Percentiles rank a stretch among this genome's conserved stretches.
phyloP scores from a whole-genome alignment of 2,113 vertebrate genomes.

The Peromyscus leucopus region DNA sequence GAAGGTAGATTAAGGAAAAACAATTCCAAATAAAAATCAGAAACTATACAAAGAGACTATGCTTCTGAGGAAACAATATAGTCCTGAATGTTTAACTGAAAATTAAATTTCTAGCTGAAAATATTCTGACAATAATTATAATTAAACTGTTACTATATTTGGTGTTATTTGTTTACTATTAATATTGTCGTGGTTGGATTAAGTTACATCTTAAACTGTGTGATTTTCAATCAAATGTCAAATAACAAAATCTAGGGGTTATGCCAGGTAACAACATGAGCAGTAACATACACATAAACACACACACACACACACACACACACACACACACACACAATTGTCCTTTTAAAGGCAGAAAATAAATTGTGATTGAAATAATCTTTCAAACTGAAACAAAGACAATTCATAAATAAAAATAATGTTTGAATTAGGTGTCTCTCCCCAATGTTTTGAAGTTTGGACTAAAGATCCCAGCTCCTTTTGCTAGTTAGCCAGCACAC shows the following conservation, averaged over 20 bases:
- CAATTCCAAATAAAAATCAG: constrained; percentile 60
- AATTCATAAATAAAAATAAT: constrained; percentile 85
- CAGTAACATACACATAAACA: background rate
- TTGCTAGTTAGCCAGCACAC: constrained; percentile 70
- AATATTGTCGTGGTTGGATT: constrained; percentile 62
- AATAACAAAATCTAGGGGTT: constrained; percentile 30
- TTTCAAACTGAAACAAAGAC: constrained; percentile 40
- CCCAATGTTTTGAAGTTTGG: constrained; percentile 79
- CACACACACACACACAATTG: background rate
- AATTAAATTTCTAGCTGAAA: constrained; percentile 73
- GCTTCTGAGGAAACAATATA: constrained; percentile 54
- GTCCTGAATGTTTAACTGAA: constrained; percentile 65
- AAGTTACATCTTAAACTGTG: constrained; percentile 58
- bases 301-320: too few relatives aligned
- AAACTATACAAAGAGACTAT: constrained; percentile 19
- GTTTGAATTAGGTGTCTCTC: constrained; percentile 79
- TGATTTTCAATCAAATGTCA: constrained; percentile 50
- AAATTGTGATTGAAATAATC: constrained; percentile 72
- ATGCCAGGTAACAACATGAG: constrained; percentile 67
- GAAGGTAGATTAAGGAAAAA: constrained; percentile 66
- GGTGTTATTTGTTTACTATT: constrained; percentile 33
- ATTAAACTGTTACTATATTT: constrained; percentile 51
- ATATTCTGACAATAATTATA: constrained; percentile 59
- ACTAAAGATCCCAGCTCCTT: constrained; percentile 78
- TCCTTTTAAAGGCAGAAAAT: constrained; percentile 34